These are phyloP conservation scores for Archips crataeganus DNA, from an alignment of 2,888 invertebrate genomes.

Conservation along the genomic window DNA sequence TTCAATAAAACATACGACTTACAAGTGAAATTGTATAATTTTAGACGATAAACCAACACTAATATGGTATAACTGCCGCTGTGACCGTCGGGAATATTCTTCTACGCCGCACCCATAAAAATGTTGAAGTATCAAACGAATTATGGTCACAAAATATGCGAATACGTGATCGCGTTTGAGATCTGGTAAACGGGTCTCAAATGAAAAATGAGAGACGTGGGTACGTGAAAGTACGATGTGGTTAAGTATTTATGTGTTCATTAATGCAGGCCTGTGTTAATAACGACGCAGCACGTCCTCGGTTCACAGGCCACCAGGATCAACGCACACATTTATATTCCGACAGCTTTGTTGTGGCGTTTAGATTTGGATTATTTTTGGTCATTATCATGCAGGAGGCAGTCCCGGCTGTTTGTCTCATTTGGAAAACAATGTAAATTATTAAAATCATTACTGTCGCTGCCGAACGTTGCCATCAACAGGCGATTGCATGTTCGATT, in stretches of 20 bases:
- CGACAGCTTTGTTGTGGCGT: constrained; percentile 73
- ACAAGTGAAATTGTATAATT: constrained; percentile 81
- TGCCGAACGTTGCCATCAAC: constrained; percentile 39
- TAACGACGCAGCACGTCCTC: constrained; percentile 82
- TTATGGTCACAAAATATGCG: constrained; percentile 65
- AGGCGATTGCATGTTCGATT: constrained; percentile 15
- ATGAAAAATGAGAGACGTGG: constrained; percentile 47
- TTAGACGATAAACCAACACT: constrained; percentile 72
- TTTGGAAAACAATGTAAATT: constrained; percentile 75
- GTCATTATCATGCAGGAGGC: constrained; percentile 80
- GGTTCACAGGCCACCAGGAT: constrained; percentile 81
- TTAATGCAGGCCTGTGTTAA: constrained; percentile 81
- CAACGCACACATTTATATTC: constrained; percentile 79
- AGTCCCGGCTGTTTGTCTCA: constrained; percentile 71
- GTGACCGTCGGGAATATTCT: constrained; percentile 62
- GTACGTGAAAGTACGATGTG: constrained; percentile 65
- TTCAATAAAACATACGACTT: constrained; percentile 82
- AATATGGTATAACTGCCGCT: constrained; percentile 78
- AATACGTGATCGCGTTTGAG: constrained; percentile 58
- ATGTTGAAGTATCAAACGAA: constrained; percentile 65
- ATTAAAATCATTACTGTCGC: constrained; percentile 60
- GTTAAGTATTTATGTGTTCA: constrained; percentile 75
- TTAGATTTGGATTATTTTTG: constrained; percentile 84
- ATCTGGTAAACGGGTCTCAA: constrained; percentile 53
- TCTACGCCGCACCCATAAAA: constrained; percentile 67